Evolutionary conservation across 2,797 vertebrate genomes (phyloP).

Genomic region (Anisognathus igniventris): DNA sequence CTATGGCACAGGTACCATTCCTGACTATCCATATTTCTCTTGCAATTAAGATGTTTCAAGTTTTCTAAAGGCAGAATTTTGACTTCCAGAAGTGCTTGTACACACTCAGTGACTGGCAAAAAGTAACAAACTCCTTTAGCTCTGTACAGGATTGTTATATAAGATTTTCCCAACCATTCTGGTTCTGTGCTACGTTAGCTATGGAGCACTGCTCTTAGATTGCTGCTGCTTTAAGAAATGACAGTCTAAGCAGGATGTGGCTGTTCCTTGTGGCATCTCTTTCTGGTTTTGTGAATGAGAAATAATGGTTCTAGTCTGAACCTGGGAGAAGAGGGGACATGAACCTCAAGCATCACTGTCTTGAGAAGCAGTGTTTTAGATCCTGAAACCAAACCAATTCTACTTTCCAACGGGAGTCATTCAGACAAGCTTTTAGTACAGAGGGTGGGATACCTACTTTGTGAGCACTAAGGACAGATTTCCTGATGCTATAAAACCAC

Average conservation of each 20-base stretch:
- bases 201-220: neutral
- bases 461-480: neutral
- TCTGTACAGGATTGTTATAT: neutral
- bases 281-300: neutral
- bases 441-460: neutral
- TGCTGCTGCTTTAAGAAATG: neutral
- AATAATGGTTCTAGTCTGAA: neutral
- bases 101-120: neutral
- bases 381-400: neutral
- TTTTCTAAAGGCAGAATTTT: neutral
- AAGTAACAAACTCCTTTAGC: neutral
- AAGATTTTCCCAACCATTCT: neutral
- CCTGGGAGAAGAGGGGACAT: neutral
- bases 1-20: neutral
- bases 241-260: neutral
- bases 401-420: neutral
- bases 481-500: neutral
- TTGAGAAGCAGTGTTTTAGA: neutral
- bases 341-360: neutral
- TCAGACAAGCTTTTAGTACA: neutral
- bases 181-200: neutral
- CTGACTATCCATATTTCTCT: neutral
- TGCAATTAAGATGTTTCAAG: neutral
- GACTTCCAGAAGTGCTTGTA: neutral
- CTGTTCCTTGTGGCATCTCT: neutral